Percentiles rank a stretch among this genome's conserved stretches.
Conservation (phyloP, 2,113 vertebrate species). For the Tichodroma muraria region DNA sequence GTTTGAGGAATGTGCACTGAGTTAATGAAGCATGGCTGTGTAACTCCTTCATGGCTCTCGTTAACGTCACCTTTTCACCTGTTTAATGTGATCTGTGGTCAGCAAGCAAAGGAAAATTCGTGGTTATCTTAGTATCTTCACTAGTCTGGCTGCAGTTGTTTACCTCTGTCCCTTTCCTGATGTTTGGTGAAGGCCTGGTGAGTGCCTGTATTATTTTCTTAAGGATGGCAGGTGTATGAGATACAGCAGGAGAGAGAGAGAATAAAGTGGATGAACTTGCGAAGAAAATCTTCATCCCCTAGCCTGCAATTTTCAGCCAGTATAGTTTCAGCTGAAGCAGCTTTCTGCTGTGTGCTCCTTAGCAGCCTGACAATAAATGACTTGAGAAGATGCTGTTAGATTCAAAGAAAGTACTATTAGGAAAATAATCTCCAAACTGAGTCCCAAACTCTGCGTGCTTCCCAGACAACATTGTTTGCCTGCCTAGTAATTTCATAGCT, state of each 20-base stretch:
- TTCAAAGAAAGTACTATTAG: not conserved
- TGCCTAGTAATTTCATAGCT: not conserved
- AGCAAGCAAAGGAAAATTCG: not conserved
- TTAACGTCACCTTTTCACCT: not conserved
- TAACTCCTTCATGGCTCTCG: not conserved
- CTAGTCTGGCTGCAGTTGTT: not conserved
- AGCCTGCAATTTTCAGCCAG: not conserved
- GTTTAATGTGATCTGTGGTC: not conserved
- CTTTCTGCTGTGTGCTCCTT: not conserved
- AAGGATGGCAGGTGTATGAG: not conserved
- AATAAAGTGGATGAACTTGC: not conserved
- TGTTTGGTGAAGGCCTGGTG: not conserved
- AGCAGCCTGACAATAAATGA: not conserved
- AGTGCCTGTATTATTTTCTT: not conserved
- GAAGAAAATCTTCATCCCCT: not conserved
- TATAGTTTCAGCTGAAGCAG: not conserved
- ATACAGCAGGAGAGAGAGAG: not conserved
- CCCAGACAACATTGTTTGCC: not conserved
- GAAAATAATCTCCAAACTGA: not conserved
- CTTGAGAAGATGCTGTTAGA: not conserved
- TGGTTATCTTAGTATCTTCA: not conserved
- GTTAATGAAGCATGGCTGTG: not conserved
- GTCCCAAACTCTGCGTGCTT: not conserved
- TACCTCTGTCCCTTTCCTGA: not conserved
- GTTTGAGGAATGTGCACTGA: not conserved